Evolutionary conservation across 2,888 invertebrate species (phyloP).

Genomic region (Meta bourneti): DNA sequence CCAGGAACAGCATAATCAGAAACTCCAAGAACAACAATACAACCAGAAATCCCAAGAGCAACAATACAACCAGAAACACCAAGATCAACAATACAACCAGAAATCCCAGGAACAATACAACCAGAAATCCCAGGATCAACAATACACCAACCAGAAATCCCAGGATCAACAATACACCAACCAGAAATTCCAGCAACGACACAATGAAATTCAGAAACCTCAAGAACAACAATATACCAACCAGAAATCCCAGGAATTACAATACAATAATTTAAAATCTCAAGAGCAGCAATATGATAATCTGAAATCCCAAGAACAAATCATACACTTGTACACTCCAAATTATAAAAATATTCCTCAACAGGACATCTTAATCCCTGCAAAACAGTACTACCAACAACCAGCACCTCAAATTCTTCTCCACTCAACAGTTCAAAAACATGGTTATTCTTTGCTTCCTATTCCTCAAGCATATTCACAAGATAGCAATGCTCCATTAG

Average conservation of each 20-base stretch:
- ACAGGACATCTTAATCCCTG: background rate
- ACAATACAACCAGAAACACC: background rate
- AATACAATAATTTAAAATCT: background rate
- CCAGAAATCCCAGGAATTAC: background rate
- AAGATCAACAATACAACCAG: background rate
- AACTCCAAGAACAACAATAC: background rate
- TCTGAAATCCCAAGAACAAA: background rate
- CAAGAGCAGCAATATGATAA: background rate
- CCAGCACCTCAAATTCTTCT: background rate
- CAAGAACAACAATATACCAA: background rate
- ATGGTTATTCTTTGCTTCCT: background rate
- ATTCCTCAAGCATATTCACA: background rate
- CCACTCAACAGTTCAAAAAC: background rate
- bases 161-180: background rate
- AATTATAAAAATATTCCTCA: background rate
- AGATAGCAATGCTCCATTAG: background rate
- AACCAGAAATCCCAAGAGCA: background rate
- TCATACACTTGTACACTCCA: background rate
- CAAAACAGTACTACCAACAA: background rate
- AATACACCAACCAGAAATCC: background rate
- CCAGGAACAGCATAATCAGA: background rate
- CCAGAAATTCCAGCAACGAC: background rate
- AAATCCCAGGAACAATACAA: background rate
- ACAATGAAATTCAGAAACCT: background rate
- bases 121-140: background rate